Base-by-base conservation (phyloP, 2,888 invertebrate species). In the Therioaphis trifolii region DNA sequence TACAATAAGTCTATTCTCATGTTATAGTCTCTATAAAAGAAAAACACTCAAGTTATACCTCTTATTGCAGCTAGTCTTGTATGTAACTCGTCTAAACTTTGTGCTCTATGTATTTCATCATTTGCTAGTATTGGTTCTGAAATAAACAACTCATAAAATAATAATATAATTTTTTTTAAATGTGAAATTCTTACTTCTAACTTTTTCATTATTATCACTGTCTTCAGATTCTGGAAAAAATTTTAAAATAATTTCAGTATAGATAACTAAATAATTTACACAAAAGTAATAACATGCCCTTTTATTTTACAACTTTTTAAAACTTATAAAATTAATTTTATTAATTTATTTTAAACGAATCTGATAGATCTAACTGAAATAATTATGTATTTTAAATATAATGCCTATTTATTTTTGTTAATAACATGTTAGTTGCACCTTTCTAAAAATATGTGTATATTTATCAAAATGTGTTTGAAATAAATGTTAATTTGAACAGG, bases 1-100 rank as follows among this genome's bases (percentile, higher is more conserved):
- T n/a, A n/a, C n/a, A n/a, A n/a, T n/a, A n/a, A n/a, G n/a, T n/a
- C n/a, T n/a, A n/a, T n/a, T n/a, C n/a, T n/a, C n/a, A n/a, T n/a
- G n/a, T n/a, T n/a, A n/a, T n/a, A n/a, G n/a, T n/a, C n/a, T n/a
- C n/a, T n/a, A n/a, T n/a, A n/a, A n/a, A n/a, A n/a, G n/a, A n/a
- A n/a, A n/a, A n/a, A n/a, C n/a, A n/a, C n/a, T 1, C 11, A 24
- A n/a, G 18, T n/a, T n/a, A 69, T 63, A 82, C 82, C 82, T 66
- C 82, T 72, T 63, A 82, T 82, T 18, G 82, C 82, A 74, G 82
- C 82, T 14, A 82, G 63, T 35, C 82, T 46, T 35, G 63, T 63
- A 4, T 82, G 82, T 14, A 82, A n/a, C 63, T 82, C 82, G 35
- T 82, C 82, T 74, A 82, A 66, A 66, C 82, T 82, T 82, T 82